Base-by-base conservation (phyloP, 2,797 vertebrate species). In the Smutsia gigantea region DNA sequence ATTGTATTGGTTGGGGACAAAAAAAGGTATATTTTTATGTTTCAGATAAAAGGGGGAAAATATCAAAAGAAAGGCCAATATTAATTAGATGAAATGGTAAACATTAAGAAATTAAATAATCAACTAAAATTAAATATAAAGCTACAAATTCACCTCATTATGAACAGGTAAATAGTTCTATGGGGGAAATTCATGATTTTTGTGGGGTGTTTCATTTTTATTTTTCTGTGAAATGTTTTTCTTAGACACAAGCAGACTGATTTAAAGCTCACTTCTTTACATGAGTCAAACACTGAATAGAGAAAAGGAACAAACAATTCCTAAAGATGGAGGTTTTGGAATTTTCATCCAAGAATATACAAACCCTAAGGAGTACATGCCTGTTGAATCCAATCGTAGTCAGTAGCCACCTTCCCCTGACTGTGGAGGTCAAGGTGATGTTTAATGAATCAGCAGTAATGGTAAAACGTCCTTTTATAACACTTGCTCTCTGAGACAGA, bases 61-160 rank as follows among this genome's bases (percentile, higher is more conserved):
- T 87, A 83, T 51, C 7, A 85, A 82, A 57, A 88, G n/a, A 46
- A 88, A 72, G 4, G 2, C 59, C 63, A 85, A 4, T 87, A 34
- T 23, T 92, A 93, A 86, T 85, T 85, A 72, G 37, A 42, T 51
- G 1, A 84, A 88, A 94, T 93, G 39, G 83, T 55, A 88, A 49
- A 63, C 34, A 5, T 82, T 46, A 66, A 66, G 21, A 90, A 85
- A 93, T 72, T 89, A 91, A 84, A 55, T 71, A 49, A 83, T 82
- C 14, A 86, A 90, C 59, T 72, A 39, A 68, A 84, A 37, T 68
- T 78, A 87, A 83, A 79, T 78, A 51, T 13, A 7, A 87, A 85
- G 42, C 34, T 87, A 85, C 7, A 84, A 49, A 57, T 49, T 27
- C 6, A 88, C 23, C 17, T 79, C 53, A 37, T 85, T 71, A 72